A percentile compares a stretch with the other conserved stretches of the same genome.
Evolutionary conservation across 2,888 invertebrate species (phyloP).

Genomic region (Ischnura elegans): DNA sequence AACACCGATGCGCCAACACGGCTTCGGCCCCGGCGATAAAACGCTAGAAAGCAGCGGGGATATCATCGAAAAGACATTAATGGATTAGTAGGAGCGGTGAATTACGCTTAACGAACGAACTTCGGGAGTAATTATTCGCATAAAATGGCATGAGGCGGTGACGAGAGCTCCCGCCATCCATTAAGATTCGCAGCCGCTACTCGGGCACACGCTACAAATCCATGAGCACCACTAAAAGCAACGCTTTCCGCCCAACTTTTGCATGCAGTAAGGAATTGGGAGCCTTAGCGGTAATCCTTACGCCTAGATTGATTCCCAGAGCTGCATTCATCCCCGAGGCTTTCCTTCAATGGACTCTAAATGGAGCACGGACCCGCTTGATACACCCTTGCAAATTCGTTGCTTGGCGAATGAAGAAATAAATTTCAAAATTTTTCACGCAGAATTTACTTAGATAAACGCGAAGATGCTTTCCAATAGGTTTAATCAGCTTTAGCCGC

Average conservation of each 20-base stretch:
- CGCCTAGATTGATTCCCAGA: background rate
- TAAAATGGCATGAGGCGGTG: background rate
- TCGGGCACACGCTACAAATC: background rate
- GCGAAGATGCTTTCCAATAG: too few species aligned
- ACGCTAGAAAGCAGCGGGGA: background rate
- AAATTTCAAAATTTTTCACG: too few species aligned
- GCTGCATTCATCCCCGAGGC: background rate
- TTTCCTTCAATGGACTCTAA: background rate
- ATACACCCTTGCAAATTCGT: too few species aligned
- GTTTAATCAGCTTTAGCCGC: too few species aligned
- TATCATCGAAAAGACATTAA: conserved; percentile 12
- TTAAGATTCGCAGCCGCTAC: background rate
- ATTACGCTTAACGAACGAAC: conserved; percentile 3
- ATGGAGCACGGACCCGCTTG: background rate
- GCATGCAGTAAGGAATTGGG: background rate
- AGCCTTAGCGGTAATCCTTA: background rate
- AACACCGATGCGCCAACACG: background rate
- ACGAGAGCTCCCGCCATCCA: background rate
- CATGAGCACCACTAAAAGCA: conserved; percentile 8
- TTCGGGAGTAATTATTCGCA: conserved; percentile 9
- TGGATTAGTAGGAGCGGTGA: conserved; percentile 3
- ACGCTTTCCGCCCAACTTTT: background rate
- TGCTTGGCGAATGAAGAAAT: too few species aligned
- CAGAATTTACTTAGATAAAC: too few species aligned
- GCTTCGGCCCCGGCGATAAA: background rate